Evolutionary conservation across 2,113 vertebrate genomes (phyloP).

Genomic region (Trichechus manatus): DNA sequence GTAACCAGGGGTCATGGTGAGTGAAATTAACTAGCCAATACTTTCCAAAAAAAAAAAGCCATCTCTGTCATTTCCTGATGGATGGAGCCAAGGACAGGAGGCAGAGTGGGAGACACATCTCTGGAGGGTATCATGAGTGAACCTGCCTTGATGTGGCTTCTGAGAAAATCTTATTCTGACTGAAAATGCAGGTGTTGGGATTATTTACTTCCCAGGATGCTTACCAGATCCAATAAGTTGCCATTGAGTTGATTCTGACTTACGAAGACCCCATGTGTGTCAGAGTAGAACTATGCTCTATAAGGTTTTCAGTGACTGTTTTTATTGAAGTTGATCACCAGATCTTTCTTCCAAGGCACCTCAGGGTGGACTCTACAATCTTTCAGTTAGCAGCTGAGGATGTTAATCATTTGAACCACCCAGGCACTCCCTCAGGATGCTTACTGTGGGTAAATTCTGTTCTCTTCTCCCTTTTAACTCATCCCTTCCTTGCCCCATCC

Average conservation of each 20-base stretch:
- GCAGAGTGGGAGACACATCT: neutral
- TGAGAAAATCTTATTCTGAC: neutral
- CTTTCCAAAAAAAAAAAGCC: neutral
- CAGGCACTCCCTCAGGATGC: neutral
- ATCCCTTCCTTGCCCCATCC: accelerated
- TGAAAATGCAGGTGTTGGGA: neutral
- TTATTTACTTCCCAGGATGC: neutral
- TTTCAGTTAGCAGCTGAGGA: neutral
- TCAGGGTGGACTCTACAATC: neutral
- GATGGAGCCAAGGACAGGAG: neutral
- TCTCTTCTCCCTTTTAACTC: neutral
- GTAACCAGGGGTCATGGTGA: neutral
- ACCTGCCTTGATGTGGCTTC: neutral
- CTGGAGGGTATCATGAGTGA: neutral
- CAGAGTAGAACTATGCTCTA: neutral
- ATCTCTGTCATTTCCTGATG: accelerated
- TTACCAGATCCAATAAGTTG: neutral
- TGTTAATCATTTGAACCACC: neutral
- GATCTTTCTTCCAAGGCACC: neutral
- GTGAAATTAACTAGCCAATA: neutral
- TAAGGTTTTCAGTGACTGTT: neutral
- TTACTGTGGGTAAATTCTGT: neutral
- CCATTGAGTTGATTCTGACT: neutral
- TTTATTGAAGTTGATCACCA: neutral
- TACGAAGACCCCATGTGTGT: neutral